These are phyloP conservation scores for Drosophila athabasca DNA, from an alignment of 1,140 invertebrate genomes.

Conservation along the genomic window DNA sequence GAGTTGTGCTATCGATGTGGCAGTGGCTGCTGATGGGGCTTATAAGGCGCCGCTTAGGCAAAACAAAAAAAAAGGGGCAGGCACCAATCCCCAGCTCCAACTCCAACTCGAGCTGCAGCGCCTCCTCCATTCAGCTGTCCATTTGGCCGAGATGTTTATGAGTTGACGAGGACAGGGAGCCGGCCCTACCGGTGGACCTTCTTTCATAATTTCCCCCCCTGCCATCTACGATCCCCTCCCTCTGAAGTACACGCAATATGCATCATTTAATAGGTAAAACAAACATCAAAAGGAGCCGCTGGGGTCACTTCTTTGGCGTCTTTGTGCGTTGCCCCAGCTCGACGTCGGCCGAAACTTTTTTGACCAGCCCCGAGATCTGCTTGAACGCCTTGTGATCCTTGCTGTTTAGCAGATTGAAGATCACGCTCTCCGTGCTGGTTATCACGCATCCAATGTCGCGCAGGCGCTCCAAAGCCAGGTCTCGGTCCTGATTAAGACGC, in stretches of 20 bases:
- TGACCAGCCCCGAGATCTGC: slow-evolving; percentile 87
- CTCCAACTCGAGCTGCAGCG: slow-evolving; percentile 22
- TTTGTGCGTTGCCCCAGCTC: slow-evolving; percentile 83
- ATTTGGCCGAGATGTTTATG: slow-evolving; percentile 73
- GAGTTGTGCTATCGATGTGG: slow-evolving; percentile 20
- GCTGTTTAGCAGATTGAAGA: slow-evolving; percentile 90
- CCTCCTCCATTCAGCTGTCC: slow-evolving; percentile 70
- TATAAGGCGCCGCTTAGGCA: slow-evolving; percentile 73
- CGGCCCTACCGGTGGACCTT: slow-evolving; percentile 62
- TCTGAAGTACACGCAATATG: slow-evolving; percentile 25
- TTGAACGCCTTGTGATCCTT: slow-evolving; percentile 91
- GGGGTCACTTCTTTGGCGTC: slow-evolving; percentile 26
- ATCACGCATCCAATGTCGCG: slow-evolving; percentile 90
- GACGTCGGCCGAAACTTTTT: slow-evolving; percentile 85
- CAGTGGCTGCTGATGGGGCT: slow-evolving; percentile 31
- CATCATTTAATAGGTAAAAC: slow-evolving; percentile 27
- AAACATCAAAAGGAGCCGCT: slow-evolving; percentile 60
- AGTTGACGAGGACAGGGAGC: slow-evolving; percentile 65
- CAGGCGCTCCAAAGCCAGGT: slow-evolving; percentile 89
- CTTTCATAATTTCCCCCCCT: slow-evolving; percentile 60
- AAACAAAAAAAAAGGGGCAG: slow-evolving; percentile 29
- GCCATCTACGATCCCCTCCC: slow-evolving; percentile 28
- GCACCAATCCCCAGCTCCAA: slow-evolving; percentile 21
- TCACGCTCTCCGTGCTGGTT: slow-evolving; percentile 90
- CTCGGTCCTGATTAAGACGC: slow-evolving; percentile 87